phyloP scores from a whole-genome alignment of 2,888 invertebrate species.

The Germaria angustata region DNA sequence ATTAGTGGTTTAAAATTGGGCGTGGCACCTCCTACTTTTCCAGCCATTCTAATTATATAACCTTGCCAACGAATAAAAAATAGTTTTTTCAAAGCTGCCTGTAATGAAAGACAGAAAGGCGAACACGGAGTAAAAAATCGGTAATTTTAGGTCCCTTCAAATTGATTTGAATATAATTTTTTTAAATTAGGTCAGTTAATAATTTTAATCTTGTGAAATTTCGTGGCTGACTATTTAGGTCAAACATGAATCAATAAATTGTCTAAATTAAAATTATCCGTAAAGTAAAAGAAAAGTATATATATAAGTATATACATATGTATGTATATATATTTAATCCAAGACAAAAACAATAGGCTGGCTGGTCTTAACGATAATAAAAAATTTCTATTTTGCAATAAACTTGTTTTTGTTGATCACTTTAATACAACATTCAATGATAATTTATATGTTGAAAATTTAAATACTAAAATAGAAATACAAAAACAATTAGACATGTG shows the following conservation, averaged over 20 bases:
- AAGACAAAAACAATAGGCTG: too few relatives aligned
- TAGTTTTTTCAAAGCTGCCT: too few relatives aligned
- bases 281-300: not conserved
- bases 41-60: too few relatives aligned
- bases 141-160: too few relatives aligned
- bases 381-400: slow-evolving; percentile 17
- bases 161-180: not conserved
- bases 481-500: not conserved
- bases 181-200: too few relatives aligned
- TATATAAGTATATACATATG: not conserved
- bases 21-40: too few relatives aligned
- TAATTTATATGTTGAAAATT: not conserved
- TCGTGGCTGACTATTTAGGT: not conserved
- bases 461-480: not conserved
- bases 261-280: not conserved
- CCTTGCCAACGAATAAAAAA: too few relatives aligned
- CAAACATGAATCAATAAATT: not conserved
- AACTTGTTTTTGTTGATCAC: slow-evolving; percentile 16
- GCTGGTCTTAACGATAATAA: not conserved
- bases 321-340: too few relatives aligned
- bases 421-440: not conserved
- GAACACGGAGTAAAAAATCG: too few relatives aligned
- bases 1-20: too few relatives aligned
- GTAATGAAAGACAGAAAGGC: too few relatives aligned
- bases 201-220: not conserved